phyloP scores from a whole-genome alignment of 2,888 invertebrate species.

The Cephus pulcher region DNA sequence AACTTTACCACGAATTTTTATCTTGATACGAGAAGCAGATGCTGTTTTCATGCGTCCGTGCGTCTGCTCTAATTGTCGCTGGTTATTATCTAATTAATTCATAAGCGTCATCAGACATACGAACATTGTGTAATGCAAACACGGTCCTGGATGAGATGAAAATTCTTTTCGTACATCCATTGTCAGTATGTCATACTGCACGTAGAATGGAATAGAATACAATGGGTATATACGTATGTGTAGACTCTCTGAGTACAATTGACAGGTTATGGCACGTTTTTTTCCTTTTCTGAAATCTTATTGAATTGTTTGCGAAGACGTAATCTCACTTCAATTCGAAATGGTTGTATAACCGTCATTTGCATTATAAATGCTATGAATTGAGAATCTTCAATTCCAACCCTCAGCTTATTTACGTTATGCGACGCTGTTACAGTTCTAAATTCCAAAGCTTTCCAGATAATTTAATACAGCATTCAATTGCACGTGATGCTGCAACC shows the following conservation, averaged over 20 bases:
- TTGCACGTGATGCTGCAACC: not conserved
- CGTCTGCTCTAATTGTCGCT: conserved; percentile 49
- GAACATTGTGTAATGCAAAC: conserved; percentile 11
- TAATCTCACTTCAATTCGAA: not conserved
- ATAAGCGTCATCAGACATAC: conserved; percentile 42
- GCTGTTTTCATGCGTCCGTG: conserved; percentile 47
- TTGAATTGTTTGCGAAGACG: not conserved
- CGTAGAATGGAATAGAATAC: not conserved
- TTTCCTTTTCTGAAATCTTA: not conserved
- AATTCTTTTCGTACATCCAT: not conserved
- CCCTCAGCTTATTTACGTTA: not conserved
- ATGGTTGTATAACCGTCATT: not conserved
- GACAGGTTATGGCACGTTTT: not conserved
- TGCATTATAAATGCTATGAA: not conserved
- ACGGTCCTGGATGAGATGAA: not conserved
- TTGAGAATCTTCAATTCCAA: not conserved
- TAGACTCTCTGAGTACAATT: not conserved
- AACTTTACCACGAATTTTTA: conserved; percentile 23
- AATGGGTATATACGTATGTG: not conserved
- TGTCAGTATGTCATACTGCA: not conserved
- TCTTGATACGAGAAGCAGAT: conserved; percentile 53
- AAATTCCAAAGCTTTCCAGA: not conserved
- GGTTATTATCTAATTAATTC: conserved; percentile 61
- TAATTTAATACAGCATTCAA: not conserved
- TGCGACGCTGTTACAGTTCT: not conserved